phyloP scores from a whole-genome alignment of 2,113 vertebrate species.

The Cynoglossus semilaevis region DNA sequence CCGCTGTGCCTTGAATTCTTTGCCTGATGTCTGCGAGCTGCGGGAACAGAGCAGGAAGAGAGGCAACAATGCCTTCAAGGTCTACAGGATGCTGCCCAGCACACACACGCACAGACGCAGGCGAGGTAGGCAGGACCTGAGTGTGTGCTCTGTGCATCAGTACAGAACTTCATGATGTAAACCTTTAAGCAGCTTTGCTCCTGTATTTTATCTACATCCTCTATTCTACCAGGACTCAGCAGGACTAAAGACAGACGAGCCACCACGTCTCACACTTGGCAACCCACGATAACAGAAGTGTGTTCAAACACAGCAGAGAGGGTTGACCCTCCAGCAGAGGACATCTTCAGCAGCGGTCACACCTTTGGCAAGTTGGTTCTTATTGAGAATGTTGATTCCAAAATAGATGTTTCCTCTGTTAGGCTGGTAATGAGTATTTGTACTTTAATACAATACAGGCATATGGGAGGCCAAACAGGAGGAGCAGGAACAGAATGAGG shows the following conservation, averaged over 20 bases:
- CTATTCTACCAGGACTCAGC: constrained; percentile 32
- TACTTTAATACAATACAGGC: constrained; percentile 42
- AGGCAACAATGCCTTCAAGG: constrained; percentile 76
- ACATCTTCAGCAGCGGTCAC: constrained; percentile 21
- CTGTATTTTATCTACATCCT: neutral
- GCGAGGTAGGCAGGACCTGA: constrained; percentile 65
- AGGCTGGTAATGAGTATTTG: neutral
- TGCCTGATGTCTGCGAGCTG: constrained; percentile 77
- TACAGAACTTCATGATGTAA: neutral
- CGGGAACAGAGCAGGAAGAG: constrained; percentile 77
- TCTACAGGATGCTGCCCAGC: constrained; percentile 76
- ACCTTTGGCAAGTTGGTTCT: constrained; percentile 30
- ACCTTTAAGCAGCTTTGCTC: no score
- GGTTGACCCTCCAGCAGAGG: constrained; percentile 16
- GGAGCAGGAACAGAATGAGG: constrained; percentile 69
- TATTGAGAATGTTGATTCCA: neutral
- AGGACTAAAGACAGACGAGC: constrained; percentile 25
- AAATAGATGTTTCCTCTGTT: neutral
- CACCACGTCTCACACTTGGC: constrained; percentile 24
- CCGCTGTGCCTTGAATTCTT: constrained; percentile 78
- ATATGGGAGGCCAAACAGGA: constrained; percentile 47
- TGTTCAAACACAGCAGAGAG: constrained; percentile 18
- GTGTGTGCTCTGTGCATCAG: neutral
- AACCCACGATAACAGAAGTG: constrained; percentile 20
- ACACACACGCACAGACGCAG: constrained; percentile 56